Conservation (phyloP, 2,797 vertebrate genomes). For the Paramormyrops hopkinsi region DNA sequence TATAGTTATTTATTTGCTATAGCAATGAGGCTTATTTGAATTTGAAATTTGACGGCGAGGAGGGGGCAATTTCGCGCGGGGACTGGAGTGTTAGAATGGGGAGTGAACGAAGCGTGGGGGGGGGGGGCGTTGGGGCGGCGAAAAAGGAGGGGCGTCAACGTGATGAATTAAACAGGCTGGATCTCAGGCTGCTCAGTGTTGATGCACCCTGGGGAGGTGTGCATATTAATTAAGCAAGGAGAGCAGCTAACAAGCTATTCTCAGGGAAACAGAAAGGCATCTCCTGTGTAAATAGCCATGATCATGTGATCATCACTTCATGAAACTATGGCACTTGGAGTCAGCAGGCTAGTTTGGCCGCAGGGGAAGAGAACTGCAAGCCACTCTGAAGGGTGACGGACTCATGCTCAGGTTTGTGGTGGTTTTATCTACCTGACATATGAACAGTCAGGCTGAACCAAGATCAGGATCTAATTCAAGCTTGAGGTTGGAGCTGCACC, state of each 20-base stretch:
- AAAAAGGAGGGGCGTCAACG: neutral
- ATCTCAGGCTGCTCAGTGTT: conserved; percentile 9
- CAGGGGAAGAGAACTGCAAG: neutral
- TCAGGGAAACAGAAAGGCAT: neutral
- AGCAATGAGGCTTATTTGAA: conserved; percentile 26
- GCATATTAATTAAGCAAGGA: conserved; percentile 21
- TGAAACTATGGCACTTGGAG: neutral
- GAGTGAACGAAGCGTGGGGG: neutral
- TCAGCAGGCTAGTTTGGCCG: neutral
- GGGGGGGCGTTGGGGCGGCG: neutral
- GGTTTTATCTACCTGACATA: neutral
- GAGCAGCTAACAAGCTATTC: conserved; percentile 17
- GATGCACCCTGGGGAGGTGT: conserved; percentile 21
- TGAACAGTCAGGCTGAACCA: neutral
- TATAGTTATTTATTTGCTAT: conserved; percentile 24
- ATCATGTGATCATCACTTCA: conserved; percentile 12
- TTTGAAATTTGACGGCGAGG: conserved; percentile 17
- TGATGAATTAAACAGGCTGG: conserved; percentile 24
- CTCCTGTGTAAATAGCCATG: conserved; percentile 15
- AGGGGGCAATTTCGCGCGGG: neutral
- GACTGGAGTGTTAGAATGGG: neutral
- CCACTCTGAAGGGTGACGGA: neutral
- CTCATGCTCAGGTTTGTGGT: neutral
- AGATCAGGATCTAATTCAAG: neutral
- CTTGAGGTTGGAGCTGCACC: neutral